Conservation (phyloP, 2,113 vertebrate species). For the Orthonyx spaldingii region DNA sequence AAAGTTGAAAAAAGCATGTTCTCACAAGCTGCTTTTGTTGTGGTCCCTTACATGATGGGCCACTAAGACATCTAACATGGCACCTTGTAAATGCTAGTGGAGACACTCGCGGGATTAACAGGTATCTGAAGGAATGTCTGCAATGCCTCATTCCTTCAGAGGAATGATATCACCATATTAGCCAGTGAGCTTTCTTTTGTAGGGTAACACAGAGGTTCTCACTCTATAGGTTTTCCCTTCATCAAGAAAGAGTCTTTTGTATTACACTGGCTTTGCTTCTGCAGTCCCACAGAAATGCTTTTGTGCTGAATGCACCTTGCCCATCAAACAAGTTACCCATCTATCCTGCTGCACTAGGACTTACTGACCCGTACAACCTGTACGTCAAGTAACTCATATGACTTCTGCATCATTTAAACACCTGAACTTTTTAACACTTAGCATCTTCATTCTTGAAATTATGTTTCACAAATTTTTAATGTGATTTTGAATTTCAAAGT, state of each 20-base stretch:
- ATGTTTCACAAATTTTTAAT: neutral
- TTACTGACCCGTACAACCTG: neutral
- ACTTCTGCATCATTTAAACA: neutral
- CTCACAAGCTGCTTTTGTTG: neutral
- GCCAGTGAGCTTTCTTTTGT: fast-evolving
- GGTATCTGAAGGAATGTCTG: neutral
- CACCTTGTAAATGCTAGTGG: neutral
- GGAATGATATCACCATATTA: neutral
- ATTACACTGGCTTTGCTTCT: neutral
- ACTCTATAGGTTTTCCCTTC: neutral
- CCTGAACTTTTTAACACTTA: neutral
- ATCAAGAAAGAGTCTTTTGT: neutral
- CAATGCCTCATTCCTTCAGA: neutral
- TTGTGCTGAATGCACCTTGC: neutral
- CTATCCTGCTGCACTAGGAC: neutral
- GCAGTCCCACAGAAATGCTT: neutral
- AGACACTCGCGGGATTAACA: neutral
- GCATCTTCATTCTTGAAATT: neutral
- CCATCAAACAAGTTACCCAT: neutral
- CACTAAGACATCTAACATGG: neutral
- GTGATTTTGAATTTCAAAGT: neutral
- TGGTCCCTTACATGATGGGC: neutral
- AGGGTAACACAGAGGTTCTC: neutral
- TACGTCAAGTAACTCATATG: neutral
- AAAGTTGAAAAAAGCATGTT: neutral